These are phyloP conservation scores for Latrodectus elegans DNA, from an alignment of 2,888 invertebrate genomes.

Conservation along the genomic window DNA sequence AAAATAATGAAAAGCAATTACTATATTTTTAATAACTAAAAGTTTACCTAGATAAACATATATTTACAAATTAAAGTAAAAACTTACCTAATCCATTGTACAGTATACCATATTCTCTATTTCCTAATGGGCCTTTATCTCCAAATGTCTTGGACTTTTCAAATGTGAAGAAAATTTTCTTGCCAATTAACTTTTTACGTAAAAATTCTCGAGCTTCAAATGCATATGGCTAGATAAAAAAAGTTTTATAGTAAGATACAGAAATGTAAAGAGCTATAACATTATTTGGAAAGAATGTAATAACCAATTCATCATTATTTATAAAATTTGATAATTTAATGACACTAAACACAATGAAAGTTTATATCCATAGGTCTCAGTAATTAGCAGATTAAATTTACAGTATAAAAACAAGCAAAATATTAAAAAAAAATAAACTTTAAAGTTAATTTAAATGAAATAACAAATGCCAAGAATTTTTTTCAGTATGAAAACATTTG, in stretches of 20 bases:
- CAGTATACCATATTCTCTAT: slow-evolving; percentile 92
- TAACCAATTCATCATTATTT: not conserved
- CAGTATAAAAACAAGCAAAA: not conserved
- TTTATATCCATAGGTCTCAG: not conserved
- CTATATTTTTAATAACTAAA: not conserved
- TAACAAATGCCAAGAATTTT: no score
- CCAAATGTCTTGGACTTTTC: slow-evolving; percentile 77
- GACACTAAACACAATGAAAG: not conserved
- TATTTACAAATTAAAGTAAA: not conserved
- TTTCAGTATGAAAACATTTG: no score
- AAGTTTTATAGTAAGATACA: no score
- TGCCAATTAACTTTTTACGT: slow-evolving; percentile 94
- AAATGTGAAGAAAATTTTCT: slow-evolving; percentile 91
- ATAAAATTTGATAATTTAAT: slow-evolving; percentile 3
- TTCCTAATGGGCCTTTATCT: slow-evolving; percentile 67
- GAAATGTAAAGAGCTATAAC: no score
- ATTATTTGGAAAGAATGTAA: not conserved
- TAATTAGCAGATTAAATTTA: not conserved
- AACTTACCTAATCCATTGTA: slow-evolving; percentile 86
- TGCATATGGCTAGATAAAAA: slow-evolving; percentile 85
- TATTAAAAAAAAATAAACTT: no score
- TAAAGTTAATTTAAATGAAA: no score
- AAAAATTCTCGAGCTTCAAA: slow-evolving; percentile 98
- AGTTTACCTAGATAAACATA: not conserved
- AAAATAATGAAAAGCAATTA: not conserved